phyloP scores from a whole-genome alignment of 2,888 invertebrate species.

The Drosophila melanocephala region DNA sequence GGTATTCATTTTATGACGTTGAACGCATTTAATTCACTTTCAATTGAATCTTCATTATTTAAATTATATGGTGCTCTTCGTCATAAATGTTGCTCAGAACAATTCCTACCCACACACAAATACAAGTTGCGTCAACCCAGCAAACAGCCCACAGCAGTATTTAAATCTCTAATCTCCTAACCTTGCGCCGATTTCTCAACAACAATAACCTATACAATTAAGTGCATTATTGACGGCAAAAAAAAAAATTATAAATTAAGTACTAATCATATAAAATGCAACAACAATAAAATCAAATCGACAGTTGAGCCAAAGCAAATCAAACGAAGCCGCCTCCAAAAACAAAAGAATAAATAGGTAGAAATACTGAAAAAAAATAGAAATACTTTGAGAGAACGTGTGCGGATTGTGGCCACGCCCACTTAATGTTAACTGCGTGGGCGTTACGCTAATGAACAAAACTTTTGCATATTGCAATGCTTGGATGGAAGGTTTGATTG shows the following conservation, averaged over 20 bases:
- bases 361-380: constrained; percentile 37
- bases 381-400: constrained; percentile 52
- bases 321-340: constrained; percentile 71
- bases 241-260: constrained; percentile 75
- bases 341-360: constrained; percentile 24
- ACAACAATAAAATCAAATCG: constrained; percentile 60
- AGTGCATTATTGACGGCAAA: constrained; percentile 57
- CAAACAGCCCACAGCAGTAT: constrained; percentile 38
- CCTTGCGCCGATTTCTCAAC: constrained; percentile 71
- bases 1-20: neutral
- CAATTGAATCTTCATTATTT: constrained; percentile 5
- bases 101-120: constrained; percentile 52
- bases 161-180: constrained; percentile 62
- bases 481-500: constrained; percentile 71
- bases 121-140: constrained; percentile 42
- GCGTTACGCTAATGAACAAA: constrained; percentile 73
- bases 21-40: neutral
- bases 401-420: constrained; percentile 67
- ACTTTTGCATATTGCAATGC: constrained; percentile 67
- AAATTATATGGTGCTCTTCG: neutral
- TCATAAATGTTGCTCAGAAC: constrained; percentile 9
- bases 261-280: constrained; percentile 78
- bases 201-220: constrained; percentile 40
- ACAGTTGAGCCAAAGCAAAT: constrained; percentile 59
- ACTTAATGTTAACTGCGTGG: constrained; percentile 70